Evolutionary conservation across 2,888 invertebrate genomes (phyloP), one percentile per base, ranked within the genome.

Genomic region (Parnassius mnemosyne): DNA sequence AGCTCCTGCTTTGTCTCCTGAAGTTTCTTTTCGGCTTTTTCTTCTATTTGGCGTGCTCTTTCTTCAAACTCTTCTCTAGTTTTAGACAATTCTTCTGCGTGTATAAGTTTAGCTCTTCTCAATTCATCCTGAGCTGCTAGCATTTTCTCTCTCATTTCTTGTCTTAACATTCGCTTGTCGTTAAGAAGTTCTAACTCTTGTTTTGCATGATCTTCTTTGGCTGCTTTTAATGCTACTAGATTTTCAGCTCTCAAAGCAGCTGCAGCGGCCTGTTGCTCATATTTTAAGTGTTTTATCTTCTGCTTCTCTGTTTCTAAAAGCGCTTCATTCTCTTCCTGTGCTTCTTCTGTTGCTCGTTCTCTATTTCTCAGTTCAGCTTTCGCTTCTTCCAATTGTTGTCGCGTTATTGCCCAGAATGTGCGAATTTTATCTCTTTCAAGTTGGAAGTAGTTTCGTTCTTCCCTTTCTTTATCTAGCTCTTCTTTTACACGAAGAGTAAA

Each of bases 321-420:
- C 43, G 95, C 94, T 78, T 98, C 97, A 78, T 98, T 97, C 74
- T 96, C 94, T 79, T 97, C 97, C 70, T 95, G 94, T 0, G 95
- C 93, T 84, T 97, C 96, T 86, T 98, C 97, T 70, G 97, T 95
- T 69, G 97, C 97, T 70, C 97, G 92, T 79, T 98, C 92, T 69
- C 85, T 89, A 20, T 93, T 90, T 90, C 95, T 89, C 12, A 95
- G 79, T 73, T 93, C 92, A 7, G 96, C 95, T 78, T 95, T 94
- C 11, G 94, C 94, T 88, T 97, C 97, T 76, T 98, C 97, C 51
- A 98, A 87, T 79, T 98, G 97, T 72, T 96, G 95, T 69, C 97
- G 94, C 0, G 98, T 96, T 60, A 98, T 97, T 85, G 98, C 98
- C 98, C 98, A 99, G 81, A 98, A 98, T 3, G 97, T 97, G 70